Evolutionary conservation across 2,113 vertebrate genomes (phyloP), one percentile per base, ranked within the genome.

Genomic region (Muntiacus muntjak): DNA sequence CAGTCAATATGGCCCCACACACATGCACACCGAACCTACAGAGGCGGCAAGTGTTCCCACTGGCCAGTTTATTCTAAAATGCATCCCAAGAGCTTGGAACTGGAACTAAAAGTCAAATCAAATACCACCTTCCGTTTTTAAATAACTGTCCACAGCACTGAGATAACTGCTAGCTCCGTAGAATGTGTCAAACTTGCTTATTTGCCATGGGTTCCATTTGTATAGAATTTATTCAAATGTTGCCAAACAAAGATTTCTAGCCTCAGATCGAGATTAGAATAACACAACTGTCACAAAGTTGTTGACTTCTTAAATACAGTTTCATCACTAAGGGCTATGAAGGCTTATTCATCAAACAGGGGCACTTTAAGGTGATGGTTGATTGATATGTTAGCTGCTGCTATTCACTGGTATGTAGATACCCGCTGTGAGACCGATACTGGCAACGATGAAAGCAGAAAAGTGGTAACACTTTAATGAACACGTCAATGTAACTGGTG

Each of bases 301-400:
- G 12, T 7, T 28, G 26, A 7, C 15, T 40, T 76, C 76, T 89
- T 57, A 85, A 64, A 21, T 21, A 36, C 0, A 36, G 13, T 26
- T 54, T 82, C 54, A 60, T 14, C 21, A 43, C 36, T 60, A 64
- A 36, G 64, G 55, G 14, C 91, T 2, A 6, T 1, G 40, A 62
- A 33, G 89, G 7, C n/a, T 23, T 17, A 0, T 3, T 74, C 3
- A 25, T 55, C 67, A 25, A 60, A 28, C 36, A 5, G 3, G 1
- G 0, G 9, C 23, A 0, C 25, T 50, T 60, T 6, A 5, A 23
- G 43, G 25, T 30, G 47, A 40, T 1, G 1, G 1, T 1, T 6
- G 71, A 33, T 7, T 1, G 2, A 15, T 52, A 45, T 71, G 36
- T 2, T 2, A 25, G 11, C 1, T 71, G 60, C 87, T 23, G 1